Base-by-base conservation (phyloP, 2,888 invertebrate species). In the Nomada fabriciana region DNA sequence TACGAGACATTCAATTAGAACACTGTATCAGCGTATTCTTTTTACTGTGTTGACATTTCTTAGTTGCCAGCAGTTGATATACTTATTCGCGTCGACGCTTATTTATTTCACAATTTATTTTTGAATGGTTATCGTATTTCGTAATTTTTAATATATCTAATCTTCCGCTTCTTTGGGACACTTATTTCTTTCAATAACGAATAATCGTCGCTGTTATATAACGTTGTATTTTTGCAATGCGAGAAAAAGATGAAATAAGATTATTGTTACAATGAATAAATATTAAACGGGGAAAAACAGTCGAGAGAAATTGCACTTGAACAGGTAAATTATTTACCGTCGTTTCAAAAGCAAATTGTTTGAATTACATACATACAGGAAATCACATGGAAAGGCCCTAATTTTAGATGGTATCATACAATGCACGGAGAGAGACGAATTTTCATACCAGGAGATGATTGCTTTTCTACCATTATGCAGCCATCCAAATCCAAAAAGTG, bases 371-470 rank as follows among this genome's bases (percentile, higher is more conserved):
- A 20, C 18, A 20, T 94, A 15, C 93, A 97, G 97, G 80, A 95
- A 95, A 90, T 95, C 96, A 59, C 97, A 98, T 92, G 99, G 99
- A 0, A 96, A 95, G 91, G 98, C 97, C 2, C 94, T 99, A 64
- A 96, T 99, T 2, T 94, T 99, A 59, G 99, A 99, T 94, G 99
- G 98, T 36, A 98, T 99, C 42, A 98, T 99, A 88, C 99, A 99
- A 93, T 99, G 98, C 91, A 98, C 99, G 0, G 97, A 99, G 93
- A 96, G 96, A 88, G 99, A 99, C 95, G 99, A 99, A 94, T 99
- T 98, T 94, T 96, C 99, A 0, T 99, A 99, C 94, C 99, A 99
- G 94, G 99, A 99, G 95, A 99, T 99, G 99, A 98, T 99, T 89
- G 96, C 98, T 0, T 98, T 98, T 93, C 94, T 99, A 63, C 98